Conservation (phyloP, 1,140 invertebrate species). For the Saccostrea cuccullata region DNA sequence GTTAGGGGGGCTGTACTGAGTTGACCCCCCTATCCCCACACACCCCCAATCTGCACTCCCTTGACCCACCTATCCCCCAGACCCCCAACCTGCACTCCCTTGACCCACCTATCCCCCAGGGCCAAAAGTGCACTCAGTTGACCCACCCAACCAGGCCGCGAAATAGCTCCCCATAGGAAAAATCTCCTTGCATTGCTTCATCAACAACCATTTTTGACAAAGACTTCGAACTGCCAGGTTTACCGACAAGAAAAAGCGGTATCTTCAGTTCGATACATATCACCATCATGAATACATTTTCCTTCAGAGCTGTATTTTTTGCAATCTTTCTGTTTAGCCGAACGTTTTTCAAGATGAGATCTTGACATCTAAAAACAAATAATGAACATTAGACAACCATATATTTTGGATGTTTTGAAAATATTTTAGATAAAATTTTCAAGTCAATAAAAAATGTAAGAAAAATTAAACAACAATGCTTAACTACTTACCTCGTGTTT, state of each 20-base stretch:
- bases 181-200: constrained; percentile 70
- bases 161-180: constrained; percentile 6
- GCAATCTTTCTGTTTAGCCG: constrained; percentile 70
- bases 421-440: too few species aligned
- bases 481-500: not conserved
- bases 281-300: constrained; percentile 77
- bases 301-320: constrained; percentile 72
- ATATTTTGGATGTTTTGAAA: too few species aligned
- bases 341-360: constrained; percentile 71
- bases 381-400: not conserved
- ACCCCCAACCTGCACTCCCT: too few species aligned
- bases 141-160: too few species aligned
- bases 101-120: too few species aligned
- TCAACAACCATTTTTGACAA: constrained; percentile 72
- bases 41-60: too few species aligned
- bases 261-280: constrained; percentile 72
- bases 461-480: not conserved
- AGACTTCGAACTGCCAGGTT: constrained; percentile 77
- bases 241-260: constrained; percentile 76
- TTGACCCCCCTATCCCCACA: too few species aligned
- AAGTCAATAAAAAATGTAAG: not conserved
- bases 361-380: constrained; percentile 65
- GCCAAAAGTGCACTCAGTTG: too few species aligned
- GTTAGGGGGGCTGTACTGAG: too few species aligned
- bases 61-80: too few species aligned